A percentile compares a stretch with the other conserved stretches of the same genome.
phyloP scores from a whole-genome alignment of 1,140 invertebrate species.

The Drosophila repletoides region DNA sequence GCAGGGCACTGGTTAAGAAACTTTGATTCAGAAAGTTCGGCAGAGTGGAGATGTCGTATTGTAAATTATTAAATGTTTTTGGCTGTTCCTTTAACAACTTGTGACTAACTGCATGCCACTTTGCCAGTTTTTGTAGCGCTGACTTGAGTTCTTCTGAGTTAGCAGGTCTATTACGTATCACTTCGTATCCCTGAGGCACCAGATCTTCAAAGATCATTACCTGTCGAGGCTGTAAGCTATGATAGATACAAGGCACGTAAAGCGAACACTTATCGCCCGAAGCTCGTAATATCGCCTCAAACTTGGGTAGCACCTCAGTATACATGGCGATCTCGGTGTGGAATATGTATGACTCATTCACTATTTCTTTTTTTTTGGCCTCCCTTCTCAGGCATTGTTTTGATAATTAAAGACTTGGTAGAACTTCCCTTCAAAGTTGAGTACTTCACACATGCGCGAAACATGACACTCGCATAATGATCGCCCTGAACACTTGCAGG shows the following conservation, averaged over 20 bases:
- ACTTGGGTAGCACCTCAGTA: constrained; percentile 24
- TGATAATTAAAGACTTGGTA: constrained; percentile 39
- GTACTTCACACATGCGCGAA: constrained; percentile 25
- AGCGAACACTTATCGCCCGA: constrained; percentile 22
- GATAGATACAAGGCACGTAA: constrained; percentile 18
- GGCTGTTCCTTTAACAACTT: constrained; percentile 26
- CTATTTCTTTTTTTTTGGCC: constrained; percentile 33
- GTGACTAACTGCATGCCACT: constrained; percentile 46
- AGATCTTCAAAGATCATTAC: constrained; percentile 49
- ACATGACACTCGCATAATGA: constrained; percentile 62
- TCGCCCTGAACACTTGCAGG: constrained; percentile 51
- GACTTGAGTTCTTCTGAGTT: constrained; percentile 25
- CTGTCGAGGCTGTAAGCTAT: constrained; percentile 24
- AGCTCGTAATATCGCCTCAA: constrained; percentile 26
- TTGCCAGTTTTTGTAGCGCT: constrained; percentile 30
- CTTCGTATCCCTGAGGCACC: constrained; percentile 26
- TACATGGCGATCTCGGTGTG: constrained; percentile 53
- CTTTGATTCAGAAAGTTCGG: constrained; percentile 13
- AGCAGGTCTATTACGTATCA: constrained; percentile 27
- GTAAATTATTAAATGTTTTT: constrained; percentile 10
- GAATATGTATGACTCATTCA: constrained; percentile 32
- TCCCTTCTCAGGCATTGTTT: constrained; percentile 42
- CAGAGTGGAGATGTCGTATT: constrained; percentile 1
- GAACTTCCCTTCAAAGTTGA: neutral
- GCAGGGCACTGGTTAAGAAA: constrained; percentile 26